phyloP scores from a whole-genome alignment of 2,113 vertebrate genomes.

The Ranitomeya variabilis region DNA sequence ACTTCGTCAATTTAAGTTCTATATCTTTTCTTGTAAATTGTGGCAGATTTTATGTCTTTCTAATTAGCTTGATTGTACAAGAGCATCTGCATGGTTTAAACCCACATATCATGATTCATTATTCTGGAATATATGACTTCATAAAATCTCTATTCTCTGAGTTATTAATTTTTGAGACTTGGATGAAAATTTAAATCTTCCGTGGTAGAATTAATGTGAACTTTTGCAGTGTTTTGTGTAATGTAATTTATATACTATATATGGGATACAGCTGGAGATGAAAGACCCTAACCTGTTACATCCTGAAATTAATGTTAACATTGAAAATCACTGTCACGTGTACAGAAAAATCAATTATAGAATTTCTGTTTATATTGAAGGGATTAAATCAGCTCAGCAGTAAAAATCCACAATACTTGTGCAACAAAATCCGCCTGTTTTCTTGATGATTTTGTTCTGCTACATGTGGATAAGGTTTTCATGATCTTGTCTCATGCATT shows the following conservation, averaged over 20 bases:
- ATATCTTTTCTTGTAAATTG: constrained; percentile 16
- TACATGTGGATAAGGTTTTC: no score
- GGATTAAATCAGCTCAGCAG: no score
- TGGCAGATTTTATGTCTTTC: constrained; percentile 48
- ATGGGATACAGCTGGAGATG: background rate
- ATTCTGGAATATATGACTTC: constrained; percentile 46
- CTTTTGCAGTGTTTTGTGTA: constrained; percentile 15
- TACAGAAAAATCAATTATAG: background rate
- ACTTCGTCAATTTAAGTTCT: constrained; percentile 36
- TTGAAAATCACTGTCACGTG: background rate
- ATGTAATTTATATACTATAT: constrained; percentile 45
- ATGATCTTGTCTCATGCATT: no score
- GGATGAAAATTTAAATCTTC: constrained; percentile 40
- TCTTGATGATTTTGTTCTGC: no score
- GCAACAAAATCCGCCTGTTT: no score
- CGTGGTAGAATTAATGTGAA: constrained; percentile 34
- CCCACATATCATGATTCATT: constrained; percentile 49
- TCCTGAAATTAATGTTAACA: background rate
- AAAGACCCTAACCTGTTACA: background rate
- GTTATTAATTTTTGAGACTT: constrained; percentile 50
- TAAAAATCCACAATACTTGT: no score
- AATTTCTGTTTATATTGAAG: background rate
- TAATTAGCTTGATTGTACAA: constrained; percentile 47
- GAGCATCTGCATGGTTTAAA: constrained; percentile 44
- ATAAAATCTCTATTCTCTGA: constrained; percentile 46